Evolutionary conservation across 2,797 vertebrate species (phyloP), one percentile per base, ranked within the genome.

Genomic region (Gadopsis bispinosus): DNA sequence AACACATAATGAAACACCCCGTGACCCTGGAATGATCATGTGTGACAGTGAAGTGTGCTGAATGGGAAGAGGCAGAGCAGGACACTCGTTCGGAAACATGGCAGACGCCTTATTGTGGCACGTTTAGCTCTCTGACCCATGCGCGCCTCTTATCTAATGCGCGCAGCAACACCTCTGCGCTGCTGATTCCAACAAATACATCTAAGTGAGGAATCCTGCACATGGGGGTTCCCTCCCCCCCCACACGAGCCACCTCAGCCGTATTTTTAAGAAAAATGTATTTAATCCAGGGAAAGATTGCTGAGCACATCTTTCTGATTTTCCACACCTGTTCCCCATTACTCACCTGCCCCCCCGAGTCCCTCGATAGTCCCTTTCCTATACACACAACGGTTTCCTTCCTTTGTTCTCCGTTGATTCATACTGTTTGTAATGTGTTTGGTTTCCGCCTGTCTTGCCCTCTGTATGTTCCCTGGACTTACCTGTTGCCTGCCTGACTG

Each of bases 101-200:
- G 43, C 56, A 51, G 60, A 31, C 35, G 33, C 47, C 48, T 61
- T 19, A 22, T 3, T 7, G 35, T 26, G 48, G 16, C 31, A 1
- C 4, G 9, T 69, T 68, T 11, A 70, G 69, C 48, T 29, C 69
- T 59, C 1, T 58, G 69, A 47, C 63, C 35, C 16, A 0, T 19
- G 41, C 29, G 29, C 50, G 81, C 8, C 50, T 84, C 83, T 87
- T 84, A 85, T 91, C 85, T 81, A 69, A 83, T 3, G 26, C 73
- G 41, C 39, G 39, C 85, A 83, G 79, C n/a, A 54, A 75, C 73
- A 68, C 73, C 66, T 77, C 68, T 59, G 75, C 71, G 80, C 77
- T 62, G 73, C 68, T 78, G 67, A 86, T 83, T 68, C 43, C 69
- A 43, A 39, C 71, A 50, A 53, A 31, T 65, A 69, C 80, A n/a